Evolutionary conservation across 1,140 invertebrate genomes (phyloP).

Genomic region (Limonius californicus): DNA sequence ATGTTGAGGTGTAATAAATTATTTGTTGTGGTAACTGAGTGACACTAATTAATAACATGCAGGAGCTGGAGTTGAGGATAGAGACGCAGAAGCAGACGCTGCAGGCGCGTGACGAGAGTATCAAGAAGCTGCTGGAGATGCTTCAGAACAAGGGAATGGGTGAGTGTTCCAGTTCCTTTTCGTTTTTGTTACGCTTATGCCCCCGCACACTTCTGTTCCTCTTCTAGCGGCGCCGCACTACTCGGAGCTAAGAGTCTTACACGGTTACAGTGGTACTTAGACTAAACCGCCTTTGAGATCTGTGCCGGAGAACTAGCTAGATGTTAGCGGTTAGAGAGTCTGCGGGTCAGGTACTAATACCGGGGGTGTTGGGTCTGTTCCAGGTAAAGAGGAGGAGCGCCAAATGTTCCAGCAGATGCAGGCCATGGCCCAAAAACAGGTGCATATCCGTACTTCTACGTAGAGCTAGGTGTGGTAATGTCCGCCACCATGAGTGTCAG

Average conservation of each 20-base stretch:
- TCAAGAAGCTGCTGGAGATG: slow-evolving; percentile 98
- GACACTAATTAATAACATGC: slow-evolving; percentile 22
- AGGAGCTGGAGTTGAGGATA: slow-evolving; percentile 93
- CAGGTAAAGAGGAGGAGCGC: slow-evolving; percentile 91
- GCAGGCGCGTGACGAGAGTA: slow-evolving; percentile 92
- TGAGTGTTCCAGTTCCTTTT: slow-evolving; percentile 53
- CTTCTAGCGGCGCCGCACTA: slow-evolving; percentile 15
- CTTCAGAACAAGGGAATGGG: slow-evolving; percentile 95
- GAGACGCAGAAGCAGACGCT: slow-evolving; percentile 98
- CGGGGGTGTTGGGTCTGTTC: slow-evolving; percentile 49
- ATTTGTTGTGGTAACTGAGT: background rate
- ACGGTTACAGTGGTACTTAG: slow-evolving; percentile 23
- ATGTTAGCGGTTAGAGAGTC: slow-evolving; percentile 9
- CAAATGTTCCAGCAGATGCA: slow-evolving; percentile 96
- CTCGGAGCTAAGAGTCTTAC: slow-evolving; percentile 25
- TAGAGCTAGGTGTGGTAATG: slow-evolving; percentile 18
- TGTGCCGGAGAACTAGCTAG: slow-evolving; percentile 5
- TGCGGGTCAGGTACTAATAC: slow-evolving; percentile 36
- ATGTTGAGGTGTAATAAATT: no score
- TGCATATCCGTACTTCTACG: slow-evolving; percentile 55
- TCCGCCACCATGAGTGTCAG: slow-evolving; percentile 12
- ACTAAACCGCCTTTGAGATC: slow-evolving; percentile 7
- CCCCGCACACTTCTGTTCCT: slow-evolving; percentile 29
- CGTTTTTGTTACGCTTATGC: slow-evolving; percentile 27
- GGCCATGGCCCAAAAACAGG: slow-evolving; percentile 92